Evolutionary conservation across 2,888 invertebrate species (phyloP).

Genomic region (Bellardia pandia): DNA sequence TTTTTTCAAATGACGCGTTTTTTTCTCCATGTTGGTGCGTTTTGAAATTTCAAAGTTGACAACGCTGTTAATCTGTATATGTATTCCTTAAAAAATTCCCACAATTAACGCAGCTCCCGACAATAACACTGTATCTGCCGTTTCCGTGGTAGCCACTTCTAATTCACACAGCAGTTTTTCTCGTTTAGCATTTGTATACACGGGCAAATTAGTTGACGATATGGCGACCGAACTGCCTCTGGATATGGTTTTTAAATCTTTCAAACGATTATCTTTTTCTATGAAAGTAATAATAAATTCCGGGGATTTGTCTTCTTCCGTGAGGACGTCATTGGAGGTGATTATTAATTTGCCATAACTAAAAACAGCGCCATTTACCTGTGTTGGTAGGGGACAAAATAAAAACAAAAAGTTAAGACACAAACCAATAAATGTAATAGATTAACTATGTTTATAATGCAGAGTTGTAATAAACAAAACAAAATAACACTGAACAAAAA

Average conservation of each 20-base stretch:
- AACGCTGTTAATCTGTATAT: not conserved
- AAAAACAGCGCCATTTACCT: conserved; percentile 80
- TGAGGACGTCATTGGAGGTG: conserved; percentile 62
- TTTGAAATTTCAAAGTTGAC: too few relatives aligned
- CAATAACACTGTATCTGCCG: conserved; percentile 78
- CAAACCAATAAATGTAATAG: conserved; percentile 33
- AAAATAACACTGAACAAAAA: not conserved
- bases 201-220: conserved; percentile 76
- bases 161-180: conserved; percentile 81
- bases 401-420: conserved; percentile 34
- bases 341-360: conserved; percentile 75
- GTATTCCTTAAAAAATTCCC: conserved; percentile 77
- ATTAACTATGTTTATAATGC: not conserved
- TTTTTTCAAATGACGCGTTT: too few relatives aligned
- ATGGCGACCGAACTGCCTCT: not conserved
- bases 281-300: conserved; percentile 77
- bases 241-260: conserved; percentile 55
- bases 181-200: conserved; percentile 80
- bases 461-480: not conserved
- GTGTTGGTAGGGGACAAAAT: conserved; percentile 12
- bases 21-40: too few relatives aligned
- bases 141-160: conserved; percentile 77
- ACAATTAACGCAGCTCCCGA: conserved; percentile 83
- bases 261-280: conserved; percentile 55
- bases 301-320: conserved; percentile 74